Evolutionary conservation across 2,113 vertebrate species (phyloP), one percentile per base, ranked within the genome.

Genomic region (Ploceus nigricollis): DNA sequence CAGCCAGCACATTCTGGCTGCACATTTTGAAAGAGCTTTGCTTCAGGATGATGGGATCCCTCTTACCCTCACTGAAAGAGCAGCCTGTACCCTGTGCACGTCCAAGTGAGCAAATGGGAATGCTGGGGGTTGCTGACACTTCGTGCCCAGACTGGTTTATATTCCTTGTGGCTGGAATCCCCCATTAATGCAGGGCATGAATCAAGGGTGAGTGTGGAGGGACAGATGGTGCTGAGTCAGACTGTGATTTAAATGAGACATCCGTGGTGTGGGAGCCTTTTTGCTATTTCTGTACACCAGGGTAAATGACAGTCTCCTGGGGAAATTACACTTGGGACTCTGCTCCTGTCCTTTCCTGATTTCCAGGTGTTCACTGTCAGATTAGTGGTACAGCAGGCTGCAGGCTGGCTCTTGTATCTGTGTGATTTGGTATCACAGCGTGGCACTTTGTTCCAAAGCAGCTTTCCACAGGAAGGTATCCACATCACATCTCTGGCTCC

Each of bases 321-420:
- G 70, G 51, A 87, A 95, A 87, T 81, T 24, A 5, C 40, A 76
- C 39, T 58, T 75, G 47, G 57, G 44, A 4, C 78, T 53, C 24
- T 42, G 65, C 48, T 92, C 10, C 69, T 28, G 45, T 82, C 65
- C 72, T 71, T 66, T 75, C 88, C 72, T 87, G 83, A 27, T 72
- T 91, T 65, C 73, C 95, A 91, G 83, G 81, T 76, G 91, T 50
- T 94, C 64, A 5, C 83, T 87, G 77, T 22, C 81, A 89, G 89
- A 89, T 95, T 50, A 79, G 16, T 42, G 53, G 33, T 19, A 11
- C 73, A 72, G 70, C 0, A 42, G 69, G 77, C 9, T 92, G 83
- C 93, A 92, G 71, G 80, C 4, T 71, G 80, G 77, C 22, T 84
- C 69, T 61, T 87, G 91, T 35, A 9, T 3, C 3, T 2, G 1